A percentile compares a stretch with the other conserved stretches of the same genome.
phyloP scores from a whole-genome alignment of 2,797 vertebrate species.

The Periparus ater region DNA sequence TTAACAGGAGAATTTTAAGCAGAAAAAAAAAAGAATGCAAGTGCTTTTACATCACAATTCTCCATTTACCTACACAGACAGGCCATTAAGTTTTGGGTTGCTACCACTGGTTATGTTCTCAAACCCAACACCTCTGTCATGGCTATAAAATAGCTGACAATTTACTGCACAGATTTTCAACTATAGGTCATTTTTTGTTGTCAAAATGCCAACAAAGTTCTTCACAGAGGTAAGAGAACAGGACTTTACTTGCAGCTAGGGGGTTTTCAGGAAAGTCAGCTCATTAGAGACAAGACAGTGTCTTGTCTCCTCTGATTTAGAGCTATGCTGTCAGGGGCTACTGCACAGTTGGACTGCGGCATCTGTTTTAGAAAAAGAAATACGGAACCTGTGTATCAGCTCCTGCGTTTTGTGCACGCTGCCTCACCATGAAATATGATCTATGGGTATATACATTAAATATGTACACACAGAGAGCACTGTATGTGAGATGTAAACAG shows the following conservation, averaged over 20 bases:
- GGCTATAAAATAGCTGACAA: background rate
- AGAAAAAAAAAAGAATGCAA: background rate
- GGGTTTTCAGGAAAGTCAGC: background rate
- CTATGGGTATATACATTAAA: background rate
- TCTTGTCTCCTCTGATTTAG: background rate
- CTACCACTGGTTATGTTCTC: background rate
- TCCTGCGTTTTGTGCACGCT: background rate
- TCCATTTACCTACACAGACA: background rate
- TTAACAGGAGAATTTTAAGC: background rate
- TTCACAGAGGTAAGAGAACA: background rate
- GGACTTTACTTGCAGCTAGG: background rate
- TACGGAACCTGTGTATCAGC: rapidly evolving
- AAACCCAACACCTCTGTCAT: background rate
- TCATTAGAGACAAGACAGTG: background rate
- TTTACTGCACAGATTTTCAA: background rate
- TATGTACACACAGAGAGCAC: background rate
- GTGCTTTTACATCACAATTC: background rate
- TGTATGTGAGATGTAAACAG: background rate
- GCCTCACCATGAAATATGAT: background rate
- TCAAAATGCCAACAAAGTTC: background rate
- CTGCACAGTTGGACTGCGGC: background rate
- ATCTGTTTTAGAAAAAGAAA: background rate
- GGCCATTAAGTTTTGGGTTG: background rate
- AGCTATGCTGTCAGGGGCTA: too few relatives aligned
- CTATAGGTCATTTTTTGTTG: background rate